phyloP scores from a whole-genome alignment of 2,888 invertebrate genomes.

The Eupelmus urozonus region DNA sequence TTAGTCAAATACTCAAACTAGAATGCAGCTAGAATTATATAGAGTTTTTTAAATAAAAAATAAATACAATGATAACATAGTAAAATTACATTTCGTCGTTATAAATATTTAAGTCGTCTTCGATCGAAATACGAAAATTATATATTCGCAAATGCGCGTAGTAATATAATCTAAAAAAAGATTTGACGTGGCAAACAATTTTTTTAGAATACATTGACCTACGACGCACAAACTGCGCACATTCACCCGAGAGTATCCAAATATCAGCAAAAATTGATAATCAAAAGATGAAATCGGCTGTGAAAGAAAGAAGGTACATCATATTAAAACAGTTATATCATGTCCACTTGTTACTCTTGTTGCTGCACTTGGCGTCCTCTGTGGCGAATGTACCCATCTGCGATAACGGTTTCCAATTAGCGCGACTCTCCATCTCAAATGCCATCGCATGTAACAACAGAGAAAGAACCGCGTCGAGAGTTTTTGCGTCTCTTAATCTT shows the following conservation, averaged over 20 bases:
- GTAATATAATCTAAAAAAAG: conserved; percentile 25
- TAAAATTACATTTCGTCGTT: too few species aligned
- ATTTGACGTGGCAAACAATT: neutral
- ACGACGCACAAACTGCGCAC: conserved; percentile 14
- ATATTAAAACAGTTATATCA: conserved; percentile 1
- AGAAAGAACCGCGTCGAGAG: too few species aligned
- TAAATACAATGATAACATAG: neutral
- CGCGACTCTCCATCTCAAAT: conserved; percentile 29
- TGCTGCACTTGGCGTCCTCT: conserved; percentile 39
- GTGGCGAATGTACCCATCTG: conserved; percentile 36
- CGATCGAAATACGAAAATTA: conserved; percentile 5
- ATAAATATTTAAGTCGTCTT: conserved; percentile 16
- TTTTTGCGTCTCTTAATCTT: too few species aligned
- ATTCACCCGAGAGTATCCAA: conserved; percentile 50
- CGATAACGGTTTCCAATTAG: conserved; percentile 24
- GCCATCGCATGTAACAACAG: neutral
- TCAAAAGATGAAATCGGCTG: neutral
- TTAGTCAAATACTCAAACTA: neutral
- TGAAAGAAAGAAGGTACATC: conserved; percentile 5
- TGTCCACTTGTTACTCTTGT: conserved; percentile 3
- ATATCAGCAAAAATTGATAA: conserved; percentile 33
- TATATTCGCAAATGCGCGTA: conserved; percentile 13
- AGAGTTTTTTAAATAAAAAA: conserved; percentile 20
- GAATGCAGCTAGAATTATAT: conserved; percentile 29
- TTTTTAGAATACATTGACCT: conserved; percentile 6